Conservation (phyloP, 1,140 invertebrate species). For the Hermetia illucens region DNA sequence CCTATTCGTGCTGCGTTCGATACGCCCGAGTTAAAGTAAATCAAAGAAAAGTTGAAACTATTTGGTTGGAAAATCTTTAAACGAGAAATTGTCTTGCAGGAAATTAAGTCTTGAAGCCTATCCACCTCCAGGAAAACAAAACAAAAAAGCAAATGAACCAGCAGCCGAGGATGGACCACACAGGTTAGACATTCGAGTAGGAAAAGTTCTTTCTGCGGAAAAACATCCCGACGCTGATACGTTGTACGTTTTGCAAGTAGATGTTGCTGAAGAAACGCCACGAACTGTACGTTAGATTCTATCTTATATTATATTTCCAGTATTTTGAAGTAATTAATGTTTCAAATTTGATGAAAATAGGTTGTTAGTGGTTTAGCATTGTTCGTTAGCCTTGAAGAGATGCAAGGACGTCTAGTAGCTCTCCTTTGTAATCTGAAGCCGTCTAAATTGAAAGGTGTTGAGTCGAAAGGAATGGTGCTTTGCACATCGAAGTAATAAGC, state of each 20-base stretch:
- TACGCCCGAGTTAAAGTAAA: conserved; percentile 55
- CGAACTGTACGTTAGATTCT: conserved; percentile 38
- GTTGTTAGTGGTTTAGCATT: conserved; percentile 86
- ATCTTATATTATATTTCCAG: neutral
- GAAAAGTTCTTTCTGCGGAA: conserved; percentile 79
- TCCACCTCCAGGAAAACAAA: conserved; percentile 46
- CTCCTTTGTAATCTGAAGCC: conserved; percentile 90
- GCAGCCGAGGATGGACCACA: conserved; percentile 46
- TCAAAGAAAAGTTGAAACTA: neutral
- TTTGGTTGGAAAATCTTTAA: neutral
- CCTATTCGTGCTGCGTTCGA: conserved; percentile 84
- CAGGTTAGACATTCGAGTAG: conserved; percentile 79
- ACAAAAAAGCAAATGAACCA: conserved; percentile 13
- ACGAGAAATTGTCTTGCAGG: conserved; percentile 15
- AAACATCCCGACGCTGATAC: conserved; percentile 92
- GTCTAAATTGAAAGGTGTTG: conserved; percentile 80
- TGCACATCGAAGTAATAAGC: conserved; percentile 65
- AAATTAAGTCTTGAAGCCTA: conserved; percentile 59
- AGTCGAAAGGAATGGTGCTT: conserved; percentile 80
- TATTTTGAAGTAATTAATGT: neutral
- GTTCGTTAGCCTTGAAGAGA: conserved; percentile 74
- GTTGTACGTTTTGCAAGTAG: conserved; percentile 88
- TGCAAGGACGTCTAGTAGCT: conserved; percentile 73
- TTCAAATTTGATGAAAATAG: conserved; percentile 2
- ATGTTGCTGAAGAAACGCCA: conserved; percentile 54